Percentiles rank a stretch among this genome's conserved stretches.
Conservation (phyloP, 2,113 vertebrate species). For the Candoia aspera region DNA sequence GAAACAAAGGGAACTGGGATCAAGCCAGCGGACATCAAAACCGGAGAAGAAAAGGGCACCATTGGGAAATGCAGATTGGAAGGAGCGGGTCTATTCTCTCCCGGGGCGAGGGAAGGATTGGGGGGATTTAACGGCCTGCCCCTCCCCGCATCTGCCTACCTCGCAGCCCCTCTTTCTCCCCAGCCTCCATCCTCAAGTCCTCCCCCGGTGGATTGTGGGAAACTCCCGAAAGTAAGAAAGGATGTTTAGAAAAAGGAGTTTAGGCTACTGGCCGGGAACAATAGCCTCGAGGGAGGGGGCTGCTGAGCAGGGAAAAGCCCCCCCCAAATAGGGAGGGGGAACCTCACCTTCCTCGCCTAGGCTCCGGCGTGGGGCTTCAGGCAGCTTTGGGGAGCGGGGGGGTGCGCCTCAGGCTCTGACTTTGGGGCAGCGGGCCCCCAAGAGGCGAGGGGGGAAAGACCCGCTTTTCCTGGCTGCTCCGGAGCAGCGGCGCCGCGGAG, state of each 20-base stretch:
- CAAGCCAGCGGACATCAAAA: background rate
- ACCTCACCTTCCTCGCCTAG: background rate
- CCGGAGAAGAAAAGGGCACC: background rate
- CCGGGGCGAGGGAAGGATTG: no score
- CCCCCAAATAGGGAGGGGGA: background rate
- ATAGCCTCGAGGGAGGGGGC: background rate
- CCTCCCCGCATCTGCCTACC: background rate
- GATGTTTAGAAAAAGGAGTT: background rate
- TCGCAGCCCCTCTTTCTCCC: background rate
- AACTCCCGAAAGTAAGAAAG: background rate
- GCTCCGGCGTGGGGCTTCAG: background rate
- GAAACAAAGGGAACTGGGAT: constrained; percentile 63
- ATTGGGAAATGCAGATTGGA: background rate
- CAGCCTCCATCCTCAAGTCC: constrained; percentile 3
- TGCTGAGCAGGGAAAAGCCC: constrained; percentile 12
- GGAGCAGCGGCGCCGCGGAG: background rate
- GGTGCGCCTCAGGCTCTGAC: no score
- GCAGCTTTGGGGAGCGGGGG: background rate
- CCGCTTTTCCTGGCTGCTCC: background rate
- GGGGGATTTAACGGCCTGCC: background rate
- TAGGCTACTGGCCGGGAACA: background rate
- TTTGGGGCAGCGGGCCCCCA: background rate
- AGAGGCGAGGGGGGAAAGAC: background rate
- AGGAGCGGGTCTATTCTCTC: background rate
- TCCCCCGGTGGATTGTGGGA: constrained; percentile 23